Base-by-base conservation (phyloP, 2,113 vertebrate species). In the Pterophyllum scalare region DNA sequence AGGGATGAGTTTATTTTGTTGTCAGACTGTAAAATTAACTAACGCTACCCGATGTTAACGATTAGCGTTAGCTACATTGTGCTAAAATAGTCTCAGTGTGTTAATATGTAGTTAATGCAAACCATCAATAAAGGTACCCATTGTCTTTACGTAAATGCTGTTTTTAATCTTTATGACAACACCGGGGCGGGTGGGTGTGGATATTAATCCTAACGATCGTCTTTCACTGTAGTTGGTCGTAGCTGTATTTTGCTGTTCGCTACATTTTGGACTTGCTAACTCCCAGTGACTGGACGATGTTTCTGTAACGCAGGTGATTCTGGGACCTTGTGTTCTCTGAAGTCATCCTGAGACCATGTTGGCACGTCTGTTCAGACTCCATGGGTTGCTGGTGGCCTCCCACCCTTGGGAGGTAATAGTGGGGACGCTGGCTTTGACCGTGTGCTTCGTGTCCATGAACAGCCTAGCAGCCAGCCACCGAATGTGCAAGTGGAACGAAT, bases 381-480 rank as follows among this genome's bases (percentile, higher is more conserved):
- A 99, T 10, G 97, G 97, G 87, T 96, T 98, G 83, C 96, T 99
- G 88, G 97, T 99, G 94, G 97, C 98, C 60, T 97, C 98, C 74
- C 97, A 98, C 83, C 98, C 97, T 1, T 98, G 97, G 98, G 98
- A 99, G 92, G 98, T 98, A 17, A 98, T 98, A 31, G 97, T 98
- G 82, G 97, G 97, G n/a, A 99, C 98, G 9, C 96, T 99, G 57
- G 96, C 97, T 6, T 90, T 97, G 77, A 98, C 97, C 20, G 95
- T 97, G 92, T 99, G 97, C 87, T 96, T 98, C 93, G 96, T 97
- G 96, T 98, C 98, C 28, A 97, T 98, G 98, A 98, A 97, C 94
- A 97, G 95, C 96, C 96, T 98, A 72, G 95, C 97, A 20, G 90
- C 96, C 46, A 97, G 96, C 77, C 94, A 94, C 88, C 97, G 97